A percentile compares a stretch with the other conserved stretches of the same genome.
phyloP scores from a whole-genome alignment of 2,113 vertebrate species.

The Neopipo cinnamomea region DNA sequence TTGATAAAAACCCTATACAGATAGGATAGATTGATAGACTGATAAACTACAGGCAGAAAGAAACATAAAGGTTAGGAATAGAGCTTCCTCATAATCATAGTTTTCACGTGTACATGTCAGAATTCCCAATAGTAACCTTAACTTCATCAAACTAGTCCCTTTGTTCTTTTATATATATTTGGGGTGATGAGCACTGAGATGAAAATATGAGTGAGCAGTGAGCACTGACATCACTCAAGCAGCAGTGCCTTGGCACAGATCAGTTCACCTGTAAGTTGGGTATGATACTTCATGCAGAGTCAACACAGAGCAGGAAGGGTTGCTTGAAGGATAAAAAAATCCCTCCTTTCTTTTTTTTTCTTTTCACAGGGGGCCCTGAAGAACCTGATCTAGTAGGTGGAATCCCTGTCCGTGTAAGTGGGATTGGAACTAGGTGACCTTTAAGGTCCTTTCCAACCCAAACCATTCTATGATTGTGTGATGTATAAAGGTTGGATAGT shows the following conservation, averaged over 20 bases:
- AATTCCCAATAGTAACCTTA: not conserved
- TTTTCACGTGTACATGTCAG: not conserved
- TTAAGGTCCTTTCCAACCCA: not conserved
- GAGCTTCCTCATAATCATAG: not conserved
- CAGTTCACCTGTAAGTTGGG: not conserved
- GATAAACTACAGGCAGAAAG: not conserved
- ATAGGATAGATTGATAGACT: not conserved
- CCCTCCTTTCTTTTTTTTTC: too few species aligned
- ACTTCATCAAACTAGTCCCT: not conserved
- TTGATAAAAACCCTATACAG: too few species aligned
- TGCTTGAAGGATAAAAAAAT: not conserved
- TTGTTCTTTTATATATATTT: not conserved
- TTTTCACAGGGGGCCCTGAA: not conserved
- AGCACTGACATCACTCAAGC: not conserved
- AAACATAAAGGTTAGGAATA: not conserved
- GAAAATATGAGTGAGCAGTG: not conserved
- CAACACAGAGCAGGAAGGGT: not conserved
- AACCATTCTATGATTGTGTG: not conserved
- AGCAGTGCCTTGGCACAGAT: not conserved
- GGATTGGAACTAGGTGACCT: accelerated
- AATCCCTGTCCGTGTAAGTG: not conserved
- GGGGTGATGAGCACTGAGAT: not conserved
- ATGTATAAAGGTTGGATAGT: not conserved
- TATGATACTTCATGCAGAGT: not conserved
- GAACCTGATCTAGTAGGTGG: not conserved